These are phyloP conservation scores for Serinus canaria DNA, from an alignment of 2,113 vertebrate species.

Conservation along the genomic window DNA sequence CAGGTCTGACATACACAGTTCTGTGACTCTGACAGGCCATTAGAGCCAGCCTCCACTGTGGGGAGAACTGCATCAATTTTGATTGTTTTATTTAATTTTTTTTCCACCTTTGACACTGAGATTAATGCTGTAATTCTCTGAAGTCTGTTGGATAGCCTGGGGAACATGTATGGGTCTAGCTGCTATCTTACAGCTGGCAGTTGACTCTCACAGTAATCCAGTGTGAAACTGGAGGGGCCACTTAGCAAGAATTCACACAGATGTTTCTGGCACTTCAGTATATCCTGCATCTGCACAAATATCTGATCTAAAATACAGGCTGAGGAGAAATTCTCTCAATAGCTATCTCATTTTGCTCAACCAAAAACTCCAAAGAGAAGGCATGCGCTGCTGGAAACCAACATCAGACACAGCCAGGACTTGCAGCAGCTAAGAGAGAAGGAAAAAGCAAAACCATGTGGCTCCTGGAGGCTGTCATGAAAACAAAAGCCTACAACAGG, in stretches of 20 bases:
- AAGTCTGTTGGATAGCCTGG: not conserved
- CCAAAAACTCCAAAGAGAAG: not conserved
- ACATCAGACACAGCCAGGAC: not conserved
- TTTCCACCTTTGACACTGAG: not conserved
- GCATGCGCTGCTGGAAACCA: not conserved
- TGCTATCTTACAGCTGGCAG: not conserved
- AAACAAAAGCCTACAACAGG: not conserved
- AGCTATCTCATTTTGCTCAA: not conserved
- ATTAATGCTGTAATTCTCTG: slow-evolving; percentile 5
- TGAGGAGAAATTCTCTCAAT: not conserved
- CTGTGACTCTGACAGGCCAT: not conserved
- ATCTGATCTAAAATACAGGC: not conserved
- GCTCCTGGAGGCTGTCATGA: not conserved
- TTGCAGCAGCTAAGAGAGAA: not conserved
- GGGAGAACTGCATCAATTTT: slow-evolving; percentile 23
- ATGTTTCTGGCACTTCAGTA: not conserved
- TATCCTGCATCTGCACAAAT: not conserved
- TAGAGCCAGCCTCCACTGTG: not conserved
- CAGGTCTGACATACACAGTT: not conserved
- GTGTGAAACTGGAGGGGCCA: not conserved
- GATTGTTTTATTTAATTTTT: slow-evolving; percentile 33
- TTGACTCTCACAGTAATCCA: not conserved
- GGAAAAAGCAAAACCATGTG: not conserved
- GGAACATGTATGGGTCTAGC: not conserved
- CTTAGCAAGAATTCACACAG: not conserved